These are phyloP conservation scores for Dryas iulia DNA, from an alignment of 1,140 invertebrate species.

Conservation along the genomic window DNA sequence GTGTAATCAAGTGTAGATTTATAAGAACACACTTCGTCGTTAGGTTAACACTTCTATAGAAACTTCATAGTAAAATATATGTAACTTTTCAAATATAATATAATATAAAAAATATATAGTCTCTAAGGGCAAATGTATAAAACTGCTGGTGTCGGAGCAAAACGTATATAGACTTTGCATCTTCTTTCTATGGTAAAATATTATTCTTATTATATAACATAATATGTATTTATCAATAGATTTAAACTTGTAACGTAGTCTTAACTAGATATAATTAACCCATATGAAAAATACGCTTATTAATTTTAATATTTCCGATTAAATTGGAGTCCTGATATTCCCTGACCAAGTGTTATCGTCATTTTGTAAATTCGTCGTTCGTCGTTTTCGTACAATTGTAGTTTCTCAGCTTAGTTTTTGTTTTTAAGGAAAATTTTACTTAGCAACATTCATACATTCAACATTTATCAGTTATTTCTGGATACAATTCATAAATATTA, in stretches of 20 bases:
- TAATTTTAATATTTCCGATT: conserved; percentile 78
- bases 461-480: background rate
- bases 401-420: conserved; percentile 10
- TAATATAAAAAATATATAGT: no score
- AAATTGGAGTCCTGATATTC: conserved; percentile 75
- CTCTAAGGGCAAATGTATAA: conserved; percentile 46
- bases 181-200: conserved; percentile 42
- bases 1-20: background rate
- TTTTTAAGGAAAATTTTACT: background rate
- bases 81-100: conserved; percentile 5
- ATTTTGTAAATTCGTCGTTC: conserved; percentile 13
- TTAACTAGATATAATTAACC: conserved; percentile 60
- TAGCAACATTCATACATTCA: background rate
- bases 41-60: background rate
- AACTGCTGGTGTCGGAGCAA: conserved; percentile 71
- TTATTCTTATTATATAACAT: no score
- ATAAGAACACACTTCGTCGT: background rate
- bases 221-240: conserved; percentile 32
- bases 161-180: conserved; percentile 40
- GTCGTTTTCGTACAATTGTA: background rate
- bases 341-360: conserved; percentile 73
- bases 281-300: conserved; percentile 78
- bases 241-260: conserved; percentile 36
- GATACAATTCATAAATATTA: conserved; percentile 13
- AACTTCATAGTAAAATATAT: background rate